Base-by-base conservation (phyloP, 2,113 vertebrate genomes). In the Illadopsis cleaveri region DNA sequence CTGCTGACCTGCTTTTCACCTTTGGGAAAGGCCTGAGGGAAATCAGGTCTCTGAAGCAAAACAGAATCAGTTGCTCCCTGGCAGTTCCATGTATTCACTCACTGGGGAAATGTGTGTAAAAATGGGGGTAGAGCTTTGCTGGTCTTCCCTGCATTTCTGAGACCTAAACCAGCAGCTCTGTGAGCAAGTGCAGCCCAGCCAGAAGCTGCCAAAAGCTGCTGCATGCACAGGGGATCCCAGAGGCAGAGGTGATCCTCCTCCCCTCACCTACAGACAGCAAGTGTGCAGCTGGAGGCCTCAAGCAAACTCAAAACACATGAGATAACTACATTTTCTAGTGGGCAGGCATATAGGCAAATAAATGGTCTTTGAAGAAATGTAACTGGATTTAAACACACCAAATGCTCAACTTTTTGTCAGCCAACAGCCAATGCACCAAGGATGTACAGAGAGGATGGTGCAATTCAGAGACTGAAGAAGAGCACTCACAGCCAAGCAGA, bases 281-380 rank as follows among this genome's bases (percentile, higher is more conserved):
- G 20, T 0, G 0, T 2, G 6, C 0, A 31, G 35, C n/a, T 62
- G 16, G 64, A 60, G 24, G 77, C 56, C 53, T 28, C 64, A 18
- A 25, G 20, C 15, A 80, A 81, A 66, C 33, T 33, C 50, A 17
- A 50, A 45, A 27, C 2, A 1, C 15, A 27, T 0, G 20, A 53
- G 2, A 33, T 1, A 0, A 44, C 8, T n/a, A 4, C 15, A 14
- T 33, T 40, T 70, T 28, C 80, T 51, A 82, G 30, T 20, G 18
- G 27, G 16, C 44, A 87, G n/a, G 6, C 27, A 21, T 6, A 7
- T 8, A 31, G 40, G 5, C 3, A 80, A 83, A 70, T 62, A 30
- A 20, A 9, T 22, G 33, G 2, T 9, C 13, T 76, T 45, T 50
- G 51, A 66, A 90, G 53, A 84, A 50, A 57, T 8, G 15, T 1